Conservation (phyloP, 92 coral and sea anemone genomes). For the Heteractis magnifica region DNA sequence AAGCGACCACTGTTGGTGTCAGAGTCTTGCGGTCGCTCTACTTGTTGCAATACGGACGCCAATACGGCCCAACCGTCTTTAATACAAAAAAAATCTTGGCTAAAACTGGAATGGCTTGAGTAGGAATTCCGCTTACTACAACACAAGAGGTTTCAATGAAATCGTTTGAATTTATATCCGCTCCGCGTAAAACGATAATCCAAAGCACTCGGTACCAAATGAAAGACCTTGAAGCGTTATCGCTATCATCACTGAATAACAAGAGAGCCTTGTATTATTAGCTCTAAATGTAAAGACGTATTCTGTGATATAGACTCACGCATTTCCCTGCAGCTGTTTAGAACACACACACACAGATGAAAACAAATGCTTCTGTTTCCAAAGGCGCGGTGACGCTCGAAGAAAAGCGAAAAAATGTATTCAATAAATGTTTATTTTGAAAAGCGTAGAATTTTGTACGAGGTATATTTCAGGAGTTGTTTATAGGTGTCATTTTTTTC, state of each 20-base stretch:
- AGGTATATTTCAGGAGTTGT: no score
- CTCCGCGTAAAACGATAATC: not conserved
- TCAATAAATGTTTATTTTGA: no score
- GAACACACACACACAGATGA: not conserved
- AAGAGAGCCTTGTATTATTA: constrained; percentile 1
- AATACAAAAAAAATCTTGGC: not conserved
- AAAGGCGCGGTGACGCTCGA: not conserved
- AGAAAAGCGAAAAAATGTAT: not conserved
- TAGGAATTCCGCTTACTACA: not conserved
- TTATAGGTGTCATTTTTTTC: no score
- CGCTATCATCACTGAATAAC: not conserved
- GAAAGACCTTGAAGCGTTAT: constrained; percentile 10
- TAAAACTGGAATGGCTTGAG: not conserved
- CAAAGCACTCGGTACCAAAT: constrained; percentile 4
- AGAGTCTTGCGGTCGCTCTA: not conserved
- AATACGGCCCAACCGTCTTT: not conserved
- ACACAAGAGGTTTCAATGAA: not conserved
- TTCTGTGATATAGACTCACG: not conserved
- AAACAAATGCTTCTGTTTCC: not conserved
- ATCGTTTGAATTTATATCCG: not conserved
- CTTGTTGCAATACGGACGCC: no score
- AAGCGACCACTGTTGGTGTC: not conserved
- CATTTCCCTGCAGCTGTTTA: not conserved
- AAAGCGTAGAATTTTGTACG: no score
- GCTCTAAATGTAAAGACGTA: constrained; percentile 7